Base-by-base conservation (phyloP, 2,888 invertebrate species). In the Platycheirus albimanus region DNA sequence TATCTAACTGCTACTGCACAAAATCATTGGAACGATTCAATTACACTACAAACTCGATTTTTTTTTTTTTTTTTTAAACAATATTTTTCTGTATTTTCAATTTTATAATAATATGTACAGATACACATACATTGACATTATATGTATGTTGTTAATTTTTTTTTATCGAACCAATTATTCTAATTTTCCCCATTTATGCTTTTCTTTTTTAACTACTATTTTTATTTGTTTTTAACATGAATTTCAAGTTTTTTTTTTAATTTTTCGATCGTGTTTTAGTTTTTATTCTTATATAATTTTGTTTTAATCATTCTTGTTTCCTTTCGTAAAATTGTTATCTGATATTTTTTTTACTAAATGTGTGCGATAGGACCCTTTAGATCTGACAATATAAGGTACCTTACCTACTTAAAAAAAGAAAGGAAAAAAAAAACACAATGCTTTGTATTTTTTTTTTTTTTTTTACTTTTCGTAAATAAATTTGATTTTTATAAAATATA, bases 271-370 rank as follows among this genome's bases (percentile, higher is more conserved):
- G 43, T 74, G 41, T 75, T 66, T 77, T 56, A 49, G 51, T 72
- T 52, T 47, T 24, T 43, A 47, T 71, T 33, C 15, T 54, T 74
- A 38, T 74, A 67, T 79, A 70, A 72, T 66, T 78, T 63, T 81
- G 86, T 85, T 51, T 36, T 41, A 13, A 38, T 15, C 85, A 85
- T 85, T 70, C 67, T 71, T 58, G 33, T 84, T 70, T 77, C 78
- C 72, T 64, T 79, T 78, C 63, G 72, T 83, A 71, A 71, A 75
- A 54, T 78, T 74, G 49, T 84, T 64, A 61, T 72, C 63, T 84
- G 78, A 87, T 86, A 88, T 87, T 86, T 87, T 85, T 87, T 86
- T 85, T 83, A 77, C 36, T 72, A 70, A 81, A 74, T 71, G 79
- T 52, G 66, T 75, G 56, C 75, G 66, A 67, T 64, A 67, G 70